Conservation (phyloP, 2,113 vertebrate genomes). For the Clarias magur region DNA sequence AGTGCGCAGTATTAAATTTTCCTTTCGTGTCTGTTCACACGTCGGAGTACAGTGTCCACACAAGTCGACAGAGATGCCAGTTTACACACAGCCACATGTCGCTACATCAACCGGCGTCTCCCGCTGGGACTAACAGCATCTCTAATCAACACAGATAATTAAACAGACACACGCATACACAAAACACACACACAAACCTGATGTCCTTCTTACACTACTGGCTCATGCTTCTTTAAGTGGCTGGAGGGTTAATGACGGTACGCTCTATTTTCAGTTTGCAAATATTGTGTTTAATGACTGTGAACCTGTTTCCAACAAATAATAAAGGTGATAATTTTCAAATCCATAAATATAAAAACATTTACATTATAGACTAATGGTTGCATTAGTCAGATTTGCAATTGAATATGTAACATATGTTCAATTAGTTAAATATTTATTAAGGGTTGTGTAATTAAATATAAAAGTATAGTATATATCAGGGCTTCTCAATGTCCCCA, state of each 20-base stretch:
- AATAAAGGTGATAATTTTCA: background rate
- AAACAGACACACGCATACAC: constrained; percentile 50
- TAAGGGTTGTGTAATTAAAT: background rate
- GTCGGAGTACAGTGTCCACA: constrained; percentile 55
- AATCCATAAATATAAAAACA: background rate
- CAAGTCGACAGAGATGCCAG: constrained; percentile 53
- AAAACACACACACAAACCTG: constrained; percentile 25
- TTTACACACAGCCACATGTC: constrained; percentile 45
- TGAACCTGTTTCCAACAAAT: background rate
- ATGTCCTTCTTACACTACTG: constrained; percentile 7
- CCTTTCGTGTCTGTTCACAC: constrained; percentile 50
- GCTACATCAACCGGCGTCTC: constrained; percentile 30
- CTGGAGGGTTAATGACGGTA: background rate
- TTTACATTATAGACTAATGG: no score
- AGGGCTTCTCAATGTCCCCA: background rate
- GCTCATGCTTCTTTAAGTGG: constrained; percentile 6
- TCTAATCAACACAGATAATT: constrained; percentile 62
- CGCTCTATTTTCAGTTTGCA: background rate
- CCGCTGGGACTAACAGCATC: constrained; percentile 47
- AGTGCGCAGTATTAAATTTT: constrained; percentile 49
- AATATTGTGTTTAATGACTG: constrained; percentile 1
- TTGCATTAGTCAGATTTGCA: no score
- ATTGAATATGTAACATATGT: background rate
- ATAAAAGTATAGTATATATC: background rate
- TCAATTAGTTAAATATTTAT: background rate